Base-by-base conservation (phyloP, 2,113 vertebrate genomes). In the Coturnix japonica region DNA sequence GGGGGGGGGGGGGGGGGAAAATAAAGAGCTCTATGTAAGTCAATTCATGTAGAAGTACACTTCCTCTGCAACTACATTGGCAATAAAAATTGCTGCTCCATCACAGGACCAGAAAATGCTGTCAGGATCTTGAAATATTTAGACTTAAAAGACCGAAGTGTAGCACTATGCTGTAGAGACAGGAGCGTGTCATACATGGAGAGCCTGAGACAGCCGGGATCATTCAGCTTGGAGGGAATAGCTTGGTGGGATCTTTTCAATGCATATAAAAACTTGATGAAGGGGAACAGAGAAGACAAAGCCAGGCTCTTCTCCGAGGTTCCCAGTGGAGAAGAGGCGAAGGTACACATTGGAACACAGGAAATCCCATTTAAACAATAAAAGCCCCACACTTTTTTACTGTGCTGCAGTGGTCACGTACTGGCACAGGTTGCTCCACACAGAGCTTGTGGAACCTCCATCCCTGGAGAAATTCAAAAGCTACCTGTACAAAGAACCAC, bases 1-100 rank as follows among this genome's bases (percentile, higher is more conserved):
- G n/a, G n/a, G n/a, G n/a, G n/a, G n/a, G n/a, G n/a, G n/a, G n/a
- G n/a, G n/a, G n/a, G n/a, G n/a, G n/a, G n/a, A 15, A 53, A 25
- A 28, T 15, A 26, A 26, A 28, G 7, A 19, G 44, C 30, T 60
- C 30, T 33, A 10, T 10, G 0, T 46, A 80, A 90, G 53, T 81
- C 49, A 80, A 49, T 89, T 85, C 65, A 61, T 3, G 4, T 49
- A 43, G 70, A 63, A 0, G 1, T 46, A 60, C 35, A 28, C 43
- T 87, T 47, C n/a, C 43, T 77, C 41, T 77, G 87, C 64, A 87
- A 73, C 67, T 82, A 31, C 3, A 54, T 0, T 23, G 41, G 57
- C 87, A 78, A 72, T 79, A 89, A 94, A 89, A 91, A 81, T 9
- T 75, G 71, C 81, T 81, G 18, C 44, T 93, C 73, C 10, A 0